Evolutionary conservation across 1,140 invertebrate species (phyloP), one percentile per base, ranked within the genome.

Genomic region (Saccostrea echinata): DNA sequence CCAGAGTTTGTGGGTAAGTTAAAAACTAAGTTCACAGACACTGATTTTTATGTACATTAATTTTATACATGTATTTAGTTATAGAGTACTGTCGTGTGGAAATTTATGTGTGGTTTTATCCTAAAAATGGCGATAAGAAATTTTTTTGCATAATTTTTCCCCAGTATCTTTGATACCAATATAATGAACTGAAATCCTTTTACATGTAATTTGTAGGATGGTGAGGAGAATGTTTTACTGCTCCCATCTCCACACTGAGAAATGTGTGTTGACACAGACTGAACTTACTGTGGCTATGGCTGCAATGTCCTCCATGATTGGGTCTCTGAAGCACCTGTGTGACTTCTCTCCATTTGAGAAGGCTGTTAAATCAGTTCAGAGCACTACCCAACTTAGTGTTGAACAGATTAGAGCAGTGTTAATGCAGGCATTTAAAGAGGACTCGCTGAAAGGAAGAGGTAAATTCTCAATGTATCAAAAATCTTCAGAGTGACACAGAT

Each of bases 191-290:
- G 55, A 12, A 61, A 61, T 76, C 2, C 12, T 71, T 27, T 71
- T 30, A 12, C n/a, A n/a, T n/a, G n/a, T n/a, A n/a, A 8, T 33
- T 30, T 30, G 24, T 33, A 83, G 81, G 18, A 83, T 83, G 81
- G 81, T 83, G 81, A 24, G 24, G 43, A 83, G 35, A n/a, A 83
- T 83, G 81, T 53, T 83, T 51, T 24, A 27, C 52, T 83, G 81
- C 43, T 33, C 27, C 24, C 81, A 83, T 12, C 35, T 83, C 21
- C 81, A 83, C 52, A 83, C 81, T 52, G 11, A 24, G 43, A 35
- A 51, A 8, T 83, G 81, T 51, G 33, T 16, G 27, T 27, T 27
- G 68, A 76, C 68, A 11, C 24, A 33, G 9, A 27, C 24, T 16
- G 68, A 76, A 33, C 9, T 76, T 27, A 76, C 30, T 2, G 27